Base-by-base conservation (phyloP, 92 coral and sea anemone species). In the Nematostella vectensis region DNA sequence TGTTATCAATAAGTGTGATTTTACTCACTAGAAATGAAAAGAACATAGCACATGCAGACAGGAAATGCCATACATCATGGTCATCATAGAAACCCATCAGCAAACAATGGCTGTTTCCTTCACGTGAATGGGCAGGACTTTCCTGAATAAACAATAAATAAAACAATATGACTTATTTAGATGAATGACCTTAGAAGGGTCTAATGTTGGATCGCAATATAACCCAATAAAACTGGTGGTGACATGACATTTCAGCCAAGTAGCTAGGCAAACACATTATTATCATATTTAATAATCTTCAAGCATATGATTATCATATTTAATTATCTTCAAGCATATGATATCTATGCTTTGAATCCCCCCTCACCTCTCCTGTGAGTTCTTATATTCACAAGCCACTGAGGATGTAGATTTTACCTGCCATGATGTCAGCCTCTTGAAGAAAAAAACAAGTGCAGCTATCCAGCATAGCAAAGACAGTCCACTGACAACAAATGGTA, bases 51-150 rank as follows among this genome's bases (percentile, higher is more conserved):
- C 88, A 59, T 2, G 97, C 95, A 9, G 97, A 89, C 51, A 89
- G 87, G 39, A 89, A 77, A 76, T 89, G 97, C 97, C 97, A 89
- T 21, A 89, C 78, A 31, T 89, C 97, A 50, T 89, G 97, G 65
- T 74, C 70, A 42, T 89, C 97, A 53, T 89, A 89, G 72, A 89
- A 89, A 49, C 68, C 88, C 20, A 89, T 61, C 37, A 81, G 62
- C 21, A 73, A 37, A 31, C 97, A 89, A 13, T 87, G 75, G 59
- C 48, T 65, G 74, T 89, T 89, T 12, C 85, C 85, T 64, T 84
- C 89, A 27, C 97, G 77, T 18, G 97, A 89, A 22, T 58, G 68
- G 12, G 97, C 97, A 11, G 97, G 89, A 54, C 89, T 85, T 70
- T 84, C 77, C 97, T 89, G 59, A 42, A 15, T 20, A 25, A 27